These are phyloP conservation scores for Dynastes grantii DNA, from an alignment of 2,888 invertebrate genomes.

Conservation along the genomic window DNA sequence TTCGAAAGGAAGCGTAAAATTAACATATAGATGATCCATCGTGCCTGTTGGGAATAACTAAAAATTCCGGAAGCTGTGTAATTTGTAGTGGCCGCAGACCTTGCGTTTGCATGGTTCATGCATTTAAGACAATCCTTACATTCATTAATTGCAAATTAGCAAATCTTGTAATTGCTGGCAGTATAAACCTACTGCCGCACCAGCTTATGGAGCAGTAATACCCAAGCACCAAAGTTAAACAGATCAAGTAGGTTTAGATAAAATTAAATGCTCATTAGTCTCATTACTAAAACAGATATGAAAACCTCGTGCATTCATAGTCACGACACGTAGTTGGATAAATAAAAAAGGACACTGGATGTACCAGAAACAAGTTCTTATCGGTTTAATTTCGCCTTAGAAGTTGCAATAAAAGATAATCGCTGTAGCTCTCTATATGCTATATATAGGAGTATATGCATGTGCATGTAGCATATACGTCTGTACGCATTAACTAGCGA, in stretches of 20 bases:
- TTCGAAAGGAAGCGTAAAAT: too few relatives aligned
- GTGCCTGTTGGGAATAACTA: too few relatives aligned
- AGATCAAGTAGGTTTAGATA: slow-evolving; percentile 5
- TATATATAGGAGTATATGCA: background rate
- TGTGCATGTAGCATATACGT: background rate
- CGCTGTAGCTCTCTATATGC: background rate
- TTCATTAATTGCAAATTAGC: too few relatives aligned
- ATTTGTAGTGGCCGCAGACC: too few relatives aligned
- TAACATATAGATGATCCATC: too few relatives aligned
- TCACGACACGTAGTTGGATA: slow-evolving; percentile 2
- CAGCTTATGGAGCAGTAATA: too few relatives aligned
- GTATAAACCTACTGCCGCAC: too few relatives aligned
- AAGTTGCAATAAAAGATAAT: slow-evolving; percentile 27
- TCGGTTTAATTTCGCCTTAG: slow-evolving; percentile 25
- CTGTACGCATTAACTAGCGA: background rate
- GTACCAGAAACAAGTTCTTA: slow-evolving; percentile 22
- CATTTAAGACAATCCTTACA: too few relatives aligned
- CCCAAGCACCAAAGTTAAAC: background rate
- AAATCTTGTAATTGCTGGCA: too few relatives aligned
- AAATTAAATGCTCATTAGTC: background rate
- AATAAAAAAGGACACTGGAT: slow-evolving; percentile 10
- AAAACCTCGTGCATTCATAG: background rate
- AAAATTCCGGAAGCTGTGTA: too few relatives aligned
- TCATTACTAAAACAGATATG: background rate
- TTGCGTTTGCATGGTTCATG: too few relatives aligned